These are phyloP conservation scores for Aegithalos caudatus DNA, from an alignment of 2,113 vertebrate species.

Conservation along the genomic window DNA sequence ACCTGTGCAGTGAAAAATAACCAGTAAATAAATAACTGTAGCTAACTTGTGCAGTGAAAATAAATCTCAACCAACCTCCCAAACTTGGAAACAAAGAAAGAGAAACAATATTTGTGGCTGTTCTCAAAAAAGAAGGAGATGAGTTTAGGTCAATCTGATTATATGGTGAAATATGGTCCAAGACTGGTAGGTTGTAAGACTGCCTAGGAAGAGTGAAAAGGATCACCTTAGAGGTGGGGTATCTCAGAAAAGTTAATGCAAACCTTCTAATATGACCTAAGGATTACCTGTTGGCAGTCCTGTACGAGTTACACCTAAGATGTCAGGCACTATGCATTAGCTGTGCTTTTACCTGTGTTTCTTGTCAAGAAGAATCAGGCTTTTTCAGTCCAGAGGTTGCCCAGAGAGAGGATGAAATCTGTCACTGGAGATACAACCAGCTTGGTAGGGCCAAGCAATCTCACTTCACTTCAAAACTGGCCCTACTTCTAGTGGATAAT, in stretches of 20 bases:
- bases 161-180: background rate
- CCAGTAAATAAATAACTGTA: background rate
- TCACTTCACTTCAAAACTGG: background rate
- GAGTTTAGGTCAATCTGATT: background rate
- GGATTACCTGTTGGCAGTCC: background rate
- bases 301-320: background rate
- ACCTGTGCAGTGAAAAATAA: background rate
- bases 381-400: background rate
- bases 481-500: background rate
- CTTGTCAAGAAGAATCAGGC: background rate
- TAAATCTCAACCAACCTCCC: fast-evolving
- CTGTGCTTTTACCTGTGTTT: background rate
- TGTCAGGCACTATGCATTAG: background rate
- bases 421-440: background rate
- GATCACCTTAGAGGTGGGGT: background rate
- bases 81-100: background rate
- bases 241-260: background rate
- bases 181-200: fast-evolving
- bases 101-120: background rate
- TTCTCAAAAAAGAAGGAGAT: background rate
- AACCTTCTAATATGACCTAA: background rate
- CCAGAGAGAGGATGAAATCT: background rate
- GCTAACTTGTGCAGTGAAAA: background rate
- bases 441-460: background rate
- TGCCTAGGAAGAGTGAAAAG: background rate